phyloP scores from a whole-genome alignment of 2,888 invertebrate genomes.

The Malacosoma neustria region DNA sequence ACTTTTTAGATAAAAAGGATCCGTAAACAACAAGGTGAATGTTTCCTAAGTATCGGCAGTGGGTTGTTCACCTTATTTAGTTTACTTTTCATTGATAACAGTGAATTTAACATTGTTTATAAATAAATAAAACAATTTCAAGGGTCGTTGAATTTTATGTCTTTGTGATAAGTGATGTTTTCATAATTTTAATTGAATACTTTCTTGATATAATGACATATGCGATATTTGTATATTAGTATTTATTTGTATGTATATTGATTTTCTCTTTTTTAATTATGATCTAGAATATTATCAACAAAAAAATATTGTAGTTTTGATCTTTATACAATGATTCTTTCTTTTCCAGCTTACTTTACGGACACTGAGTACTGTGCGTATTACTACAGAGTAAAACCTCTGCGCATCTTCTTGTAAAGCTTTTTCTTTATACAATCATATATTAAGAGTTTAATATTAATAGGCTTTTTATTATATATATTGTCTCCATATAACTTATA shows the following conservation, averaged over 20 bases:
- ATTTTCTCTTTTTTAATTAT: too few species aligned
- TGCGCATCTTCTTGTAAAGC: too few species aligned
- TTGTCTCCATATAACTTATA: too few species aligned
- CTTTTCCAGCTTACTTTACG: too few species aligned
- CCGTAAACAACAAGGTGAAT: slow-evolving; percentile 40
- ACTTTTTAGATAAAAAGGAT: slow-evolving; percentile 29
- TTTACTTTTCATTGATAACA: not conserved
- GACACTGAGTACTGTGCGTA: too few species aligned
- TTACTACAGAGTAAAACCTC: too few species aligned
- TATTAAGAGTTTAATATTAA: too few species aligned
- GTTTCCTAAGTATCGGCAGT: slow-evolving; percentile 26
- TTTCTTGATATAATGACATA: too few species aligned
- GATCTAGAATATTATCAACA: not conserved
- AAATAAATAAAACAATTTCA: not conserved
- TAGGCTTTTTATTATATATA: too few species aligned
- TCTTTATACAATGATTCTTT: slow-evolving; percentile 5
- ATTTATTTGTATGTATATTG: too few species aligned
- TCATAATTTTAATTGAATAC: not conserved
- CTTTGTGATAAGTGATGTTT: not conserved
- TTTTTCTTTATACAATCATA: too few species aligned
- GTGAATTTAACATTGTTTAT: not conserved
- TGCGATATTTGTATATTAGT: too few species aligned
- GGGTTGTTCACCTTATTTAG: slow-evolving; percentile 17
- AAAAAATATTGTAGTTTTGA: slow-evolving; percentile 14
- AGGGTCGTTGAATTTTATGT: not conserved